Evolutionary conservation across 2,797 vertebrate species (phyloP).

Genomic region (Intellagama lesueurii): DNA sequence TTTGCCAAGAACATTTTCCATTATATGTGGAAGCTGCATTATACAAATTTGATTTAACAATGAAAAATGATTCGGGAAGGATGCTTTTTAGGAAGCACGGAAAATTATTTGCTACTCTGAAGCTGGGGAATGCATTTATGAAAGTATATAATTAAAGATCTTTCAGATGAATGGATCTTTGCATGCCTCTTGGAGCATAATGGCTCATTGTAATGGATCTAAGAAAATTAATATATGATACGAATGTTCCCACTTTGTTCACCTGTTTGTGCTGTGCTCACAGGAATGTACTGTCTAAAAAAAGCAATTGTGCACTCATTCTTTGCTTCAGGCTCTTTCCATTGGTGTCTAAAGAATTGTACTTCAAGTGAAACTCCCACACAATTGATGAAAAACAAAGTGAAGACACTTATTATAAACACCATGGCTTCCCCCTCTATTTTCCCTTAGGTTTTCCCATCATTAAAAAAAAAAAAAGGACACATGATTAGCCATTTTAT

Average conservation of each 20-base stretch:
- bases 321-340: constrained; percentile 63
- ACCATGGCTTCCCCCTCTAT: no score
- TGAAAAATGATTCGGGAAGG: constrained; percentile 55
- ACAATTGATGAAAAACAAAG: constrained; percentile 54
- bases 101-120: constrained; percentile 45
- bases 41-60: constrained; percentile 59
- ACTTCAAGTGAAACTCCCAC: constrained; percentile 46
- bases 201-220: constrained; percentile 17
- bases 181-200: constrained; percentile 24
- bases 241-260: constrained; percentile 41
- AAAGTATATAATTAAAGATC: constrained; percentile 27
- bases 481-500: background rate
- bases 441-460: background rate
- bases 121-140: constrained; percentile 28
- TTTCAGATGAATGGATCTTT: constrained; percentile 45
- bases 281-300: constrained; percentile 39
- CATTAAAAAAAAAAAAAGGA: background rate
- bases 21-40: constrained; percentile 54
- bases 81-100: constrained; percentile 37
- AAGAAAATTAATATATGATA: constrained; percentile 36
- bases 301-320: constrained; percentile 45
- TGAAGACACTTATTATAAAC: constrained; percentile 7
- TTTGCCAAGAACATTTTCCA: constrained; percentile 49
- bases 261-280: constrained; percentile 41
- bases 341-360: constrained; percentile 49